These are phyloP conservation scores for Sphaerophoria rueppellii DNA, from an alignment of 2,888 invertebrate species.

Conservation along the genomic window DNA sequence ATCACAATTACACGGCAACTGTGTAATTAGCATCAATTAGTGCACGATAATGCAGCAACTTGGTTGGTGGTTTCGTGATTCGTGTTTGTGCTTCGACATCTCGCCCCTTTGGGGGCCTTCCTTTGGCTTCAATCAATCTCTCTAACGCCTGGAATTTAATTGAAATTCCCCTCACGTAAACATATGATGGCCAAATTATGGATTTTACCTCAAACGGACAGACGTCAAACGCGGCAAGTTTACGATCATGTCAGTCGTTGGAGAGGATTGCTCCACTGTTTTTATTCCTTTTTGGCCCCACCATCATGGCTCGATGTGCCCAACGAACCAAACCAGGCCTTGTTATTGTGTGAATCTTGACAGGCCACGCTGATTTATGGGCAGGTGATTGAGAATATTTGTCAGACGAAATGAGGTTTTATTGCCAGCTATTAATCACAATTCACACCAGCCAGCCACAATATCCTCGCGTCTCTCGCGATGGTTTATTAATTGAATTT, in stretches of 20 bases:
- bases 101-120: slow-evolving; percentile 44
- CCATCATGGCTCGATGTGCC: slow-evolving; percentile 29
- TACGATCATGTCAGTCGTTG: slow-evolving; percentile 49
- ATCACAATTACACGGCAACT: slow-evolving; percentile 71
- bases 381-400: slow-evolving; percentile 79
- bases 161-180: slow-evolving; percentile 70
- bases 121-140: slow-evolving; percentile 68
- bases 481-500: slow-evolving; percentile 71
- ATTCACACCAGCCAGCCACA: slow-evolving; percentile 37
- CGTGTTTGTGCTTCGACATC: slow-evolving; percentile 45
- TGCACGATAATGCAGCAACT: slow-evolving; percentile 57
- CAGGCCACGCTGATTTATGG: slow-evolving; percentile 80
- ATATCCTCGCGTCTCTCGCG: slow-evolving; percentile 55
- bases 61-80: slow-evolving; percentile 49
- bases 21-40: slow-evolving; percentile 73
- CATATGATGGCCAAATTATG: slow-evolving; percentile 44
- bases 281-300: slow-evolving; percentile 60
- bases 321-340: slow-evolving; percentile 34
- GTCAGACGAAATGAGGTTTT: slow-evolving; percentile 74
- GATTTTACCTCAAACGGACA: slow-evolving; percentile 1
- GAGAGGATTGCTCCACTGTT: slow-evolving; percentile 31
- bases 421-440: slow-evolving; percentile 69
- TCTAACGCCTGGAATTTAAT: slow-evolving; percentile 71
- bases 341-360: slow-evolving; percentile 75
- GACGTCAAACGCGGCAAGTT: slow-evolving; percentile 24